Evolutionary conservation across 2,888 invertebrate genomes (phyloP).

Genomic region (Trypoxylon attenuatum): DNA sequence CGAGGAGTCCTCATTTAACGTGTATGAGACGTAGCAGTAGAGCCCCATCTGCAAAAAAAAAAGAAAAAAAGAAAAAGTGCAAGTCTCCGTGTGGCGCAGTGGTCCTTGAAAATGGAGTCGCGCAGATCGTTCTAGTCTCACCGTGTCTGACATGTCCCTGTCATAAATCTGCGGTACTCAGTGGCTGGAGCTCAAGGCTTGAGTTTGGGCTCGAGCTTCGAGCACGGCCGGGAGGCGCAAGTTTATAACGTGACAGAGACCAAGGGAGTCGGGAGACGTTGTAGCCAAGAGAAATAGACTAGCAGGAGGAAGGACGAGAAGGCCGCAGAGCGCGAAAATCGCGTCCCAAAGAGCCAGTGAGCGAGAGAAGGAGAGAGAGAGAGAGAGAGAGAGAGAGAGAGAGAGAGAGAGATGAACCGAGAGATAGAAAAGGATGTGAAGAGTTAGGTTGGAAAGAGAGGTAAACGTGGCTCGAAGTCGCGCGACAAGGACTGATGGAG

Average conservation of each 20-base stretch:
- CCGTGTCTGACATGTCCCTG: constrained; percentile 60
- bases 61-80: too few relatives aligned
- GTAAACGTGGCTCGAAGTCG: constrained; percentile 20
- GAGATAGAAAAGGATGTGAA: constrained; percentile 27
- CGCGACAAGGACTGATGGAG: too few relatives aligned
- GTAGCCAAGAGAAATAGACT: constrained; percentile 29
- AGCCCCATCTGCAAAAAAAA: too few relatives aligned
- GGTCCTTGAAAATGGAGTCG: constrained; percentile 55
- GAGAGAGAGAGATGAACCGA: constrained; percentile 9
- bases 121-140: constrained; percentile 59
- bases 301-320: constrained; percentile 7
- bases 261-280: constrained; percentile 30
- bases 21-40: too few relatives aligned
- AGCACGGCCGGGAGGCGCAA: constrained; percentile 47
- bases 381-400: constrained; percentile 31
- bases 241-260: constrained; percentile 62
- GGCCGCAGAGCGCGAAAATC: neutral
- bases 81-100: neutral
- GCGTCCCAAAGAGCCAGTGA: neutral
- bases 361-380: constrained; percentile 50
- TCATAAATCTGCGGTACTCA: constrained; percentile 67
- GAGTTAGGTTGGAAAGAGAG: neutral
- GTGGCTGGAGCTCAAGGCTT: constrained; percentile 29
- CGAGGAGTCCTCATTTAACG: too few relatives aligned
- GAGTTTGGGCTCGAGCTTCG: too few relatives aligned